Conservation (phyloP, 2,888 invertebrate species). For the Spatulosminthurus flaviceps region DNA sequence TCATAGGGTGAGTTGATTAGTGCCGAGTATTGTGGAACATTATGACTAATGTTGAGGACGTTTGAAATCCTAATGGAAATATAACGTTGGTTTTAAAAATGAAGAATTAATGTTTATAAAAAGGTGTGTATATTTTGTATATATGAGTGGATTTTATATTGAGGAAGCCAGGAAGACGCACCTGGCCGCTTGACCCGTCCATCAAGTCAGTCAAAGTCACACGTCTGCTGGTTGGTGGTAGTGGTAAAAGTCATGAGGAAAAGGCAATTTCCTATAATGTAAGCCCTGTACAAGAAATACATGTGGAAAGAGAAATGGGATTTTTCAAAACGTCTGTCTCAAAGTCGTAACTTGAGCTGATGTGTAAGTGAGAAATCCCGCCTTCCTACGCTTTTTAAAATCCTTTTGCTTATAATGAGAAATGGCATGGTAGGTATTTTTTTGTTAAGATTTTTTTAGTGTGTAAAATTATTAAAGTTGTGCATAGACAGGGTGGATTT, state of each 20-base stretch:
- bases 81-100: too few species aligned
- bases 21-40: background rate
- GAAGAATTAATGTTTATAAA: too few species aligned
- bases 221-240: slow-evolving; percentile 33
- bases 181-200: slow-evolving; percentile 35
- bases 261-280: background rate
- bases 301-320: slow-evolving; percentile 13
- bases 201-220: slow-evolving; percentile 48
- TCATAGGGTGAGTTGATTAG: background rate
- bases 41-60: background rate
- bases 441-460: too few species aligned
- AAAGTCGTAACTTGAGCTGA: slow-evolving; percentile 7
- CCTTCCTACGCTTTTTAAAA: background rate
- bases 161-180: slow-evolving; percentile 25
- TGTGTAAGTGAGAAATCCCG: slow-evolving; percentile 31
- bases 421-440: too few species aligned
- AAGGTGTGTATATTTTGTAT: too few species aligned
- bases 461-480: too few species aligned
- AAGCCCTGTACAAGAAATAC: too few species aligned
- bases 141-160: background rate
- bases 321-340: slow-evolving; percentile 5
- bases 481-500: too few species aligned
- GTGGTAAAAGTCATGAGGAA: background rate
- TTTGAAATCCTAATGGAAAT: too few species aligned
- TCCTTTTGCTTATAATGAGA: background rate